phyloP scores from a whole-genome alignment of 1,140 invertebrate genomes.

The Semibalanus balanoides region DNA sequence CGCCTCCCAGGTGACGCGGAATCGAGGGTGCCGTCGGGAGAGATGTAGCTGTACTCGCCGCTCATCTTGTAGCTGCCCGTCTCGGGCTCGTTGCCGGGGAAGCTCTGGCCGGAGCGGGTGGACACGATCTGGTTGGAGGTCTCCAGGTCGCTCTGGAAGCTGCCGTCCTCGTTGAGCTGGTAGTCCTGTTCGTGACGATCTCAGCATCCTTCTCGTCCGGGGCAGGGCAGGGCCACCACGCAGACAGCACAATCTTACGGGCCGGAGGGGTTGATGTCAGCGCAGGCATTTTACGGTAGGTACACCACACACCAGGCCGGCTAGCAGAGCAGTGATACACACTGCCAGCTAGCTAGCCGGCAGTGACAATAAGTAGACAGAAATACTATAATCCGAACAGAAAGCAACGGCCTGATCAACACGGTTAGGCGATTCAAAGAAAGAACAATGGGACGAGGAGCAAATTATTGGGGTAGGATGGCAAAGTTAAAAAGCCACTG shows the following conservation, averaged over 20 bases:
- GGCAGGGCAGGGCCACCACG: neutral
- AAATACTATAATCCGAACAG: too few species aligned
- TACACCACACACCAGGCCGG: too few species aligned
- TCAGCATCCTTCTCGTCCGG: neutral
- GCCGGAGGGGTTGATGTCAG: too few species aligned
- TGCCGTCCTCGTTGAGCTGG: neutral
- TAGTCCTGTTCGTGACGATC: neutral
- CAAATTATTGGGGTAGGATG: too few species aligned
- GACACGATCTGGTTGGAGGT: neutral
- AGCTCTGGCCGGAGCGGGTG: neutral
- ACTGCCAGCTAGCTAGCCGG: too few species aligned
- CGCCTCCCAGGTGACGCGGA: neutral
- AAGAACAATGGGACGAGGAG: too few species aligned
- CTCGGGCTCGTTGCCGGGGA: neutral
- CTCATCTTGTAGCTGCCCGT: neutral
- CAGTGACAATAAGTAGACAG: too few species aligned
- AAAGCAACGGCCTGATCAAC: too few species aligned
- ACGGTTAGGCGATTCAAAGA: too few species aligned
- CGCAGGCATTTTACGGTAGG: too few species aligned
- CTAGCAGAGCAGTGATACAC: too few species aligned
- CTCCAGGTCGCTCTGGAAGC: neutral
- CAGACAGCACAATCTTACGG: neutral
- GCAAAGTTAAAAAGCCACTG: too few species aligned
- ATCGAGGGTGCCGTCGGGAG: neutral
- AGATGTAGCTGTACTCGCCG: neutral